Base-by-base conservation (phyloP, 2,797 vertebrate species). In the Amblyopsis hoosieri region DNA sequence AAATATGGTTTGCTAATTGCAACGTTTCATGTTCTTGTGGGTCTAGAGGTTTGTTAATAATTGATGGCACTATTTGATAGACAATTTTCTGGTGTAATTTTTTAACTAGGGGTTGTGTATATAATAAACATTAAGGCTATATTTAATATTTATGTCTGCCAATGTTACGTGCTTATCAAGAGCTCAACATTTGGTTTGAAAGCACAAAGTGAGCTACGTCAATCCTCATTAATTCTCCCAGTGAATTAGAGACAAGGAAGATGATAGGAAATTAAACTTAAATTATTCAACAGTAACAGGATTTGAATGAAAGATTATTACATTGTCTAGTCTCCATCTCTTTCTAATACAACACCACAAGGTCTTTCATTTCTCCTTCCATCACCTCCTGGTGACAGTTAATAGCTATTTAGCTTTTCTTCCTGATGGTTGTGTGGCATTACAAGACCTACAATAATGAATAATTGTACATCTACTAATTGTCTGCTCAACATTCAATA, bases 271-370 rank as follows among this genome's bases (percentile, higher is more conserved):
- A 90, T 90, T 76, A 90, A 90, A 85, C 81, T 87, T 90, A 79
- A 89, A 91, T 90, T 87, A 91, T 91, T 91, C 88, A 90, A 74
- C 84, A 84, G 83, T 89, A 90, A 91, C 80, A 82, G 84, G 87
- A 90, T 91, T 90, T 88, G 83, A 87, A 90, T 88, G 82, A 88
- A 88, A 89, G 82, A 90, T 89, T 85, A 82, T 82, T 65, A 58
- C 58, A 60, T 72, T 69, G 65, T 60, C 65, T 79, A 55, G 55
- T 54, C 52, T 12, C 42, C 14, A 42, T 13, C 29, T 74, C 46
- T 76, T 63, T 76, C 62, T 3, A 23, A 23, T 23, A 23, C 23
- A 23, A 23, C 23, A 23, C 23, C 23, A 23, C 23, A 23, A 23
- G 23, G 23, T 23, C 58, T 69, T 64, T 71, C 13, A 57, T 11